phyloP scores from a whole-genome alignment of 2,797 vertebrate species.

The Pelochelys cantorii region DNA sequence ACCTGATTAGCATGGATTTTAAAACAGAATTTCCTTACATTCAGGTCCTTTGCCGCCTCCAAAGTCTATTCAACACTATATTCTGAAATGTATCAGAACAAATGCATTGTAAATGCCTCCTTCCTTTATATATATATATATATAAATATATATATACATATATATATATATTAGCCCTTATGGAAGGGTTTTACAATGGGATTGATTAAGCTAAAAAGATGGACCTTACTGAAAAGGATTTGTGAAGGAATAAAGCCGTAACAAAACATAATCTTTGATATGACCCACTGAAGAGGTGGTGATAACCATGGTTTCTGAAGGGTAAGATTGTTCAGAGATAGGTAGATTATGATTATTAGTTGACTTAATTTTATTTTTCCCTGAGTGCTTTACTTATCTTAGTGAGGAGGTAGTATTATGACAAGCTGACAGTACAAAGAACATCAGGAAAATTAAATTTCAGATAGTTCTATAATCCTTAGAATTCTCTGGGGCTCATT shows the following conservation, averaged over 20 bases:
- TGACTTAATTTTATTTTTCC: constrained; percentile 23
- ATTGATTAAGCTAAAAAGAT: background rate
- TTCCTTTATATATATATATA: background rate
- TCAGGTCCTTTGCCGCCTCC: background rate
- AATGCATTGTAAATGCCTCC: background rate
- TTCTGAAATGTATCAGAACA: background rate
- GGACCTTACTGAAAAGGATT: background rate
- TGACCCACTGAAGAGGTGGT: constrained; percentile 2
- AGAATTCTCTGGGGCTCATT: background rate
- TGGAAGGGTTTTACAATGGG: background rate
- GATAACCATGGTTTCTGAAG: constrained; percentile 26
- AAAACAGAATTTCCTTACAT: background rate
- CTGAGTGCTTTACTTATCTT: constrained; percentile 23
- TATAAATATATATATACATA: no score
- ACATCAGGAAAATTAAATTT: constrained; percentile 47
- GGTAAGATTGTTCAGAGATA: constrained; percentile 25
- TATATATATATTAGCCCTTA: background rate
- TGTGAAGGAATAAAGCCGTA: background rate
- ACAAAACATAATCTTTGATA: background rate
- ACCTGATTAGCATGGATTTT: background rate
- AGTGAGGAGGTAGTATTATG: background rate
- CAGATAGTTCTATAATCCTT: background rate
- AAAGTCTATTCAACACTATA: background rate
- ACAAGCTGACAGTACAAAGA: constrained; percentile 1
- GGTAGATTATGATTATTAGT: constrained; percentile 16